Conservation (phyloP, 2,113 vertebrate species). For the Eurypyga helias region DNA sequence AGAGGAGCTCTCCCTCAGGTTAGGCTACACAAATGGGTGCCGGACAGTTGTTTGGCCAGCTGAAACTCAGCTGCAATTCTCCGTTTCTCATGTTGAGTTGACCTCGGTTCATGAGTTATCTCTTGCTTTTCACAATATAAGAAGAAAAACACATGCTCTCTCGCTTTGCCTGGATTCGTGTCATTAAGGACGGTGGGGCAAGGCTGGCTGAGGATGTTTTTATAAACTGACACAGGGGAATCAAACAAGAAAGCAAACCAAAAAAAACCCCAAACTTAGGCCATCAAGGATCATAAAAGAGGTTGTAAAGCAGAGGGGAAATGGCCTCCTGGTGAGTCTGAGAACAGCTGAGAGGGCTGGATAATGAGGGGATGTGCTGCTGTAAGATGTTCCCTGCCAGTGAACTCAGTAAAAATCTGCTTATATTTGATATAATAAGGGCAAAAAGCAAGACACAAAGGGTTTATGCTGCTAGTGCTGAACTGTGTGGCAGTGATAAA, state of each 20-base stretch:
- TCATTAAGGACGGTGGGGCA: not conserved
- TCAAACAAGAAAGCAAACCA: conserved; percentile 29
- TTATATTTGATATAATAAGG: conserved; percentile 48
- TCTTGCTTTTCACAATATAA: not conserved
- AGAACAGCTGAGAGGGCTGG: conserved; percentile 29
- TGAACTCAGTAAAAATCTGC: conserved; percentile 52
- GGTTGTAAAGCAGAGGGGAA: conserved; percentile 37
- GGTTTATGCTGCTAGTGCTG: conserved; percentile 8
- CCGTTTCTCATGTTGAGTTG: not conserved
- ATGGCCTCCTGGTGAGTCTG: conserved; percentile 43
- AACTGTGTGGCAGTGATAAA: conserved; percentile 43
- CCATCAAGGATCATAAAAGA: conserved; percentile 30
- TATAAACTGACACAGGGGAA: not conserved
- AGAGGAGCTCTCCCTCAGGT: not conserved
- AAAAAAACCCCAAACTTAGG: not conserved
- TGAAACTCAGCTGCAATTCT: not conserved
- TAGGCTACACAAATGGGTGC: not conserved
- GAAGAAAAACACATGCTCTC: not conserved
- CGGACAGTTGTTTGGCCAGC: not conserved
- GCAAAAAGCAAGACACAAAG: conserved; percentile 39
- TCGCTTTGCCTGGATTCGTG: not conserved
- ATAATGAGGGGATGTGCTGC: conserved; percentile 50
- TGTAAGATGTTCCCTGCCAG: conserved; percentile 50
- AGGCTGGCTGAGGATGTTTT: not conserved
- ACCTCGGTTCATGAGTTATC: not conserved